Evolutionary conservation across 2,888 invertebrate species (phyloP).

Genomic region (Drosophila paracracens): DNA sequence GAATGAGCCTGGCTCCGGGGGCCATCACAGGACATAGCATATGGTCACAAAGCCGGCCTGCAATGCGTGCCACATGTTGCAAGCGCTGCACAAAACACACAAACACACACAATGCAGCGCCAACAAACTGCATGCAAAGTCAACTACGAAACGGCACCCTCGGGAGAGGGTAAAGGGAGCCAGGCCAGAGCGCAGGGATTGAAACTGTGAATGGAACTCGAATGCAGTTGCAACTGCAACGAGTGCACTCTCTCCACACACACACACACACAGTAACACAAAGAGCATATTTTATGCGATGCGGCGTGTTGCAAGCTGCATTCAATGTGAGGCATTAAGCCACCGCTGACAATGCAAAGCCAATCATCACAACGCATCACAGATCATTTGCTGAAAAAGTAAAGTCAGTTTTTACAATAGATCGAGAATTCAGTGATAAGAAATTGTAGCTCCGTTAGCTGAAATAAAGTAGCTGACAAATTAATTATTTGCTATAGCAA

Average conservation of each 20-base stretch:
- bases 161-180: conserved; percentile 8
- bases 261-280: conserved; percentile 34
- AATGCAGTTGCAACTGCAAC: conserved; percentile 54
- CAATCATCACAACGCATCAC: conserved; percentile 29
- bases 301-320: conserved; percentile 35
- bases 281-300: conserved; percentile 67
- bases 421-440: conserved; percentile 4
- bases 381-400: conserved; percentile 17
- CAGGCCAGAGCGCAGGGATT: conserved; percentile 8
- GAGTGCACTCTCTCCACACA: conserved; percentile 34
- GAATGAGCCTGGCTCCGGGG: conserved; percentile 38
- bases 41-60: conserved; percentile 73
- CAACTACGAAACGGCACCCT: conserved; percentile 37
- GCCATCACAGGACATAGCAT: conserved; percentile 43
- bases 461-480: background rate
- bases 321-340: conserved; percentile 48
- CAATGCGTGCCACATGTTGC: conserved; percentile 80
- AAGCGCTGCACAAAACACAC: conserved; percentile 45
- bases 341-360: conserved; percentile 45
- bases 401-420: conserved; percentile 24
- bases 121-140: conserved; percentile 47
- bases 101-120: conserved; percentile 45
- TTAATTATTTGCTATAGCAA: background rate
- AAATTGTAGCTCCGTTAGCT: too few species aligned
- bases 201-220: conserved; percentile 50